Base-by-base conservation (phyloP, 1,140 invertebrate genomes). In the Globodera rostochiensis region DNA sequence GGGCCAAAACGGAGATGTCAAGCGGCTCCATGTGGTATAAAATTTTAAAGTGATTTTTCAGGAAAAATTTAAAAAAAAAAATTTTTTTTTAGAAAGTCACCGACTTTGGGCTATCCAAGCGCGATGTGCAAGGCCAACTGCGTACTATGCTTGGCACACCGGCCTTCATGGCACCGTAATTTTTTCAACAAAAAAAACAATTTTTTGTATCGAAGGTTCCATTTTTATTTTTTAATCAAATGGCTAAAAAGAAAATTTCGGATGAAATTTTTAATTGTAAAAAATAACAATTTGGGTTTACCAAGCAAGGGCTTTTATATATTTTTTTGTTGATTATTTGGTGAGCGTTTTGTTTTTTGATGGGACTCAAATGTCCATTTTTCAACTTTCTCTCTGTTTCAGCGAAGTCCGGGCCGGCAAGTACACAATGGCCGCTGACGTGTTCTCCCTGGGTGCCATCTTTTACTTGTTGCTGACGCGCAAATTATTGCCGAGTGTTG, bases 41-140 rank as follows among this genome's bases (percentile, higher is more conserved):
- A n/a, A n/a, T n/a, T n/a, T n/a, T n/a, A 7, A 73, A 36, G n/a
- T 70, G 6, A 21, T 45, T 25, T 79, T 73, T 74, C 73, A 79
- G 77, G 74, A 80, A 76, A 49, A n/a, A 57, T 71, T 15, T 67
- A n/a, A n/a, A n/a, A n/a, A n/a, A n/a, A n/a, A n/a, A n/a, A n/a
- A n/a, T n/a, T n/a, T n/a, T n/a, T n/a, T n/a, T n/a, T n/a, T n/a
- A n/a, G n/a, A n/a, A n/a, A n/a, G n/a, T n/a, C n/a, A n/a, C n/a
- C n/a, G n/a, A 80, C 64, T 80, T 80, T 78, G 79, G 79, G 64
- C 64, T 80, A 19, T 74, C 79, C 15, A 80, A 80, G 46, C 53
- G 60, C 25, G 57, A 80, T 36, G 74, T 60, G 25, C 25, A 25
- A 21, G 74, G 74, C 50, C 74, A 67, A 67, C 57, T 77, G 50